Evolutionary conservation across 1,140 invertebrate genomes (phyloP).

Genomic region (Coenobita brevimanus): DNA sequence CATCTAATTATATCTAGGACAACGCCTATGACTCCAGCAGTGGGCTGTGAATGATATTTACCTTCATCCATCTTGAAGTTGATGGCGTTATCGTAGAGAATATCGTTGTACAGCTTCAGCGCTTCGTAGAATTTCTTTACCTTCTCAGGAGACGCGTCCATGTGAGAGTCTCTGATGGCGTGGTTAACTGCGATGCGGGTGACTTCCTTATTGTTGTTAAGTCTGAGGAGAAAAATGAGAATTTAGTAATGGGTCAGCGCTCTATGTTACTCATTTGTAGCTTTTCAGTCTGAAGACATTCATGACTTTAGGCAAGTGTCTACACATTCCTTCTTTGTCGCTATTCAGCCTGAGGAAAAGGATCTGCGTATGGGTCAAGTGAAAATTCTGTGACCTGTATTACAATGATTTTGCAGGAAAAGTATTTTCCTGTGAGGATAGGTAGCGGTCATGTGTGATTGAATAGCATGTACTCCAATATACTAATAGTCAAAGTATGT

Average conservation of each 20-base stretch:
- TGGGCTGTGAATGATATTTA: conserved; percentile 61
- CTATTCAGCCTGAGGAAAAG: neutral
- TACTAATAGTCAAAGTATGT: too few relatives aligned
- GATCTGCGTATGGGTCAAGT: neutral
- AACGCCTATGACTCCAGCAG: too few relatives aligned
- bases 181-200: conserved; percentile 79
- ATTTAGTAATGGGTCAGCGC: conserved; percentile 34
- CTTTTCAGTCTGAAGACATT: too few relatives aligned
- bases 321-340: too few relatives aligned
- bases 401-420: too few relatives aligned
- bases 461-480: too few relatives aligned
- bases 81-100: conserved; percentile 77
- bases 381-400: neutral
- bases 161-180: conserved; percentile 80
- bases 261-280: too few relatives aligned
- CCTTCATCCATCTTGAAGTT: conserved; percentile 79
- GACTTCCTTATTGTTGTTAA: conserved; percentile 76
- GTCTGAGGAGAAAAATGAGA: conserved; percentile 70
- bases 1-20: too few relatives aligned
- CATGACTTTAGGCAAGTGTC: too few relatives aligned
- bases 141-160: conserved; percentile 77
- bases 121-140: conserved; percentile 80
- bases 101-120: conserved; percentile 74
- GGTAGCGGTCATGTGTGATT: neutral
- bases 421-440: too few relatives aligned